Evolutionary conservation across 1,140 invertebrate genomes (phyloP).

Genomic region (Neodiprion virginianus): DNA sequence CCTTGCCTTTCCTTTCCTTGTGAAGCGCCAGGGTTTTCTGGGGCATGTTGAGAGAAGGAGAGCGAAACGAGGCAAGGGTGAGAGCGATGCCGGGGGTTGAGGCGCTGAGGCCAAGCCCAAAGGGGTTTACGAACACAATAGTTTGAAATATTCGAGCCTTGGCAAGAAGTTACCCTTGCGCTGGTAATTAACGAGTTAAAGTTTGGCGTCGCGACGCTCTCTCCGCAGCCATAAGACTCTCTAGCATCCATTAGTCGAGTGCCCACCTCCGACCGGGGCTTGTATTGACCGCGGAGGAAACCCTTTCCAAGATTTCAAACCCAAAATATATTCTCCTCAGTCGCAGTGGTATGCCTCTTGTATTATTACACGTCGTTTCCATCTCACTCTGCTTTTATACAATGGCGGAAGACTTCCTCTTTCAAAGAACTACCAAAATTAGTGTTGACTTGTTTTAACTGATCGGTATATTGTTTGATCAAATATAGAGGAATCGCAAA

Average conservation of each 20-base stretch:
- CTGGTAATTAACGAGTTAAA: constrained; percentile 65
- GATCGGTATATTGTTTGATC: background rate
- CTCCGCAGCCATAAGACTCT: constrained; percentile 49
- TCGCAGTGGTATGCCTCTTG: background rate
- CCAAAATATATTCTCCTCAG: background rate
- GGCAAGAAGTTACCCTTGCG: constrained; percentile 62
- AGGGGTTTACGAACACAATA: constrained; percentile 61
- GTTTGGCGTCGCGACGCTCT: constrained; percentile 58
- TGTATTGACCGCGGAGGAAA: constrained; percentile 62
- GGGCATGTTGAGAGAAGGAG: background rate
- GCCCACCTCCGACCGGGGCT: constrained; percentile 51
- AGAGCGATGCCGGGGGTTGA: background rate
- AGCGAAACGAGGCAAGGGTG: background rate
- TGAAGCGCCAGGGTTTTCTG: background rate
- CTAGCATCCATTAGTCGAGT: constrained; percentile 62
- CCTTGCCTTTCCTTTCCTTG: background rate
- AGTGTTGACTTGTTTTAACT: background rate
- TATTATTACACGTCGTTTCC: constrained; percentile 3
- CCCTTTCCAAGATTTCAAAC: constrained; percentile 31
- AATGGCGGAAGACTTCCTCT: constrained; percentile 15
- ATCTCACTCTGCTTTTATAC: constrained; percentile 8
- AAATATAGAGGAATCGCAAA: background rate
- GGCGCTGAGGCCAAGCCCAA: constrained; percentile 41
- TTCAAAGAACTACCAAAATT: background rate
- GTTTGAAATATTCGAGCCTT: constrained; percentile 64